These are phyloP conservation scores for Ommatoiulus sabulosus DNA, from an alignment of 2,888 invertebrate species.

Conservation along the genomic window DNA sequence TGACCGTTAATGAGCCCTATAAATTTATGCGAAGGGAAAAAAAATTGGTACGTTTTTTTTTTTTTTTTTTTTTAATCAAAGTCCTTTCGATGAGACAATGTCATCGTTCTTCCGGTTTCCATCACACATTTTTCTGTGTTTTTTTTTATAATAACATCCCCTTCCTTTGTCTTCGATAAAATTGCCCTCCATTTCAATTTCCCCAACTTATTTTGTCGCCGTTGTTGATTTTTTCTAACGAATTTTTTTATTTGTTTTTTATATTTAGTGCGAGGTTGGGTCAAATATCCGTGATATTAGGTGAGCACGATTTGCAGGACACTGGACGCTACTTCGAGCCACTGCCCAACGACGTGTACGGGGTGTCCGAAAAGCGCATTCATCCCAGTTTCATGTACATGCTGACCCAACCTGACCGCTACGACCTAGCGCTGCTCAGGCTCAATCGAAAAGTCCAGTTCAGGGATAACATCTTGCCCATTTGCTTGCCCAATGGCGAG, in stretches of 20 bases:
- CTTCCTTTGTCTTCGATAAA: neutral
- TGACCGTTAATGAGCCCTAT: too few relatives aligned
- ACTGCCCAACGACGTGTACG: constrained; percentile 76
- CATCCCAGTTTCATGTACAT: constrained; percentile 85
- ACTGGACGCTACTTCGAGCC: constrained; percentile 74
- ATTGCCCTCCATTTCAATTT: neutral
- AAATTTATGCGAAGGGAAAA: too few relatives aligned
- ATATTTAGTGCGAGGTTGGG: constrained; percentile 74
- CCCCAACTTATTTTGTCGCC: neutral
- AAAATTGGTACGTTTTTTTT: too few relatives aligned
- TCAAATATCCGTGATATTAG: constrained; percentile 82
- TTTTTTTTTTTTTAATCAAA: too few relatives aligned
- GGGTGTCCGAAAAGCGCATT: constrained; percentile 79
- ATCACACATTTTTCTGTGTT: neutral
- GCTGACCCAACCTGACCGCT: constrained; percentile 83
- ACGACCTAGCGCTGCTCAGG: constrained; percentile 80
- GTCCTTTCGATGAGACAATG: too few relatives aligned
- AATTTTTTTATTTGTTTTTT: neutral
- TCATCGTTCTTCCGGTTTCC: constrained; percentile 12
- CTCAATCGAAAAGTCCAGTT: constrained; percentile 77
- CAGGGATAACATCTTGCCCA: constrained; percentile 79
- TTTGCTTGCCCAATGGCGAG: constrained; percentile 76
- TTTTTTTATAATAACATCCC: neutral
- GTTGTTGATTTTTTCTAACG: neutral
- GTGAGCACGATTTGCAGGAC: constrained; percentile 83